A percentile compares a stretch with the other conserved stretches of the same genome.
phyloP scores from a whole-genome alignment of 2,888 invertebrate species.

The Ornithoptera priamus region DNA sequence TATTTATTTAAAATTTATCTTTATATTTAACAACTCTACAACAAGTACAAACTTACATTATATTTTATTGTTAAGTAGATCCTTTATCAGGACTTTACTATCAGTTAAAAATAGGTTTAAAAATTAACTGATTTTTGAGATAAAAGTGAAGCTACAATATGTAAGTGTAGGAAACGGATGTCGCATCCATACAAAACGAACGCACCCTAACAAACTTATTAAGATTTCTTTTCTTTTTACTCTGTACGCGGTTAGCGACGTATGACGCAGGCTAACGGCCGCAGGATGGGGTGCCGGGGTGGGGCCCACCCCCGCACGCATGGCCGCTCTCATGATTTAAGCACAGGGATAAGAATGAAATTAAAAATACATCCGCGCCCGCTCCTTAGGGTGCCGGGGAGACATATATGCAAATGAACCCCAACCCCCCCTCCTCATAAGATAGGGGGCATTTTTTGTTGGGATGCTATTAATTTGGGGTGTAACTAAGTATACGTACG shows the following conservation, averaged over 20 bases:
- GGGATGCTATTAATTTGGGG: constrained; percentile 80
- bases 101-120: no score
- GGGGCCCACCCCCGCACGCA: constrained; percentile 70
- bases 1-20: no score
- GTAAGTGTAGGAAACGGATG: constrained; percentile 15
- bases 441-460: constrained; percentile 78
- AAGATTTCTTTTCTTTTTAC: constrained; percentile 80
- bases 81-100: no score
- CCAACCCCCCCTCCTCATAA: constrained; percentile 64
- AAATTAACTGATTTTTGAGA: no score
- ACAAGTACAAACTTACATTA: no score
- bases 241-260: constrained; percentile 79
- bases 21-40: no score
- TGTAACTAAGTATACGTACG: constrained; percentile 68
- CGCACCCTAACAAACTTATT: constrained; percentile 79
- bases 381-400: constrained; percentile 77
- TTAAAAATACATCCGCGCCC: constrained; percentile 79
- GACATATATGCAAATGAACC: constrained; percentile 80
- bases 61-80: no score
- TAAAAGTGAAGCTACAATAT: neutral
- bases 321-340: constrained; percentile 81
- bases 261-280: constrained; percentile 78
- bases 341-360: constrained; percentile 80
- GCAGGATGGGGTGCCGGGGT: constrained; percentile 36
- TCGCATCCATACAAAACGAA: constrained; percentile 54